phyloP scores from a whole-genome alignment of 2,113 vertebrate genomes.

The Upupa epops region DNA sequence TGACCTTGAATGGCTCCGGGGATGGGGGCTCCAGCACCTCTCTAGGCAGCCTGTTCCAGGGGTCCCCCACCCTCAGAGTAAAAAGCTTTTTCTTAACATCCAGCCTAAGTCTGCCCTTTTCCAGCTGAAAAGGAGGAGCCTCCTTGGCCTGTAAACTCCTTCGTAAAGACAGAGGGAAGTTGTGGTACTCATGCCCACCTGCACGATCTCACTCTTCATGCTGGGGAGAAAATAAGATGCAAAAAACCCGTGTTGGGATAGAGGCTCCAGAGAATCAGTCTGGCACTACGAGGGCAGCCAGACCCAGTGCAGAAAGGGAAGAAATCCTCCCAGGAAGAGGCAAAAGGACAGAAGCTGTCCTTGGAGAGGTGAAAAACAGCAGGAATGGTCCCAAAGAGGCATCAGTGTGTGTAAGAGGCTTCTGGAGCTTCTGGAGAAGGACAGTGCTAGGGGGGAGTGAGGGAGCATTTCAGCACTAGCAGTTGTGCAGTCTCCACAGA shows the following conservation, averaged over 20 bases:
- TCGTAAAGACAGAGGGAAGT: background rate
- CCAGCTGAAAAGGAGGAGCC: background rate
- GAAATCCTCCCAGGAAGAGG: background rate
- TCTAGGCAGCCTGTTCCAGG: too few relatives aligned
- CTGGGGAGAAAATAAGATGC: background rate
- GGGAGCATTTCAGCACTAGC: background rate
- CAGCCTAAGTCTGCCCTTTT: too few relatives aligned
- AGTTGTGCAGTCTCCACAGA: background rate
- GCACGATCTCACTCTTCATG: background rate
- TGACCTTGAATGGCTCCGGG: too few relatives aligned
- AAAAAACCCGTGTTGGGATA: background rate
- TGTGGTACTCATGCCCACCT: background rate
- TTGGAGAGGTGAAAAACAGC: background rate
- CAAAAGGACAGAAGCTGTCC: background rate
- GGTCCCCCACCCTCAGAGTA: too few relatives aligned
- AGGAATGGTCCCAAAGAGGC: background rate
- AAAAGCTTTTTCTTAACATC: too few relatives aligned
- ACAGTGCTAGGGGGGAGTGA: background rate
- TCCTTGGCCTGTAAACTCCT: background rate
- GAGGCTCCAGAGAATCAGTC: background rate
- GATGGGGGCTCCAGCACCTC: too few relatives aligned
- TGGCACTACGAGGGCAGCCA: rapidly evolving
- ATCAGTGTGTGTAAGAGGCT: background rate
- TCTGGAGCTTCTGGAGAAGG: background rate
- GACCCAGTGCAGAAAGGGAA: background rate